Evolutionary conservation across 2,113 vertebrate species (phyloP), one percentile per base, ranked within the genome.

Genomic region (Brachyistius frenatus): DNA sequence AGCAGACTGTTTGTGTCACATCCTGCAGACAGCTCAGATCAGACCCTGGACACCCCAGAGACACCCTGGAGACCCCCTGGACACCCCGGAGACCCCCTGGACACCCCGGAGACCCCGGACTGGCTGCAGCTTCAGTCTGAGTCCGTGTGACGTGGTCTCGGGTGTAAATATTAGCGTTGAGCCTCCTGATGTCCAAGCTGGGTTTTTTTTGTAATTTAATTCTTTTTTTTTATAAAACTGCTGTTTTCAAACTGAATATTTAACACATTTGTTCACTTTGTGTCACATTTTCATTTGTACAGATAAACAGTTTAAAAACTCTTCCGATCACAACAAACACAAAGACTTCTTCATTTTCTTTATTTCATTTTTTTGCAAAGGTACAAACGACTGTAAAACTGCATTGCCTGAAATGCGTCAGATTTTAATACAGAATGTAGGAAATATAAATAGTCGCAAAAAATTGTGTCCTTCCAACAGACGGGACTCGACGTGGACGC

Each of bases 371-470:
- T 93, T 91, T 86, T 32, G 83, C 89, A 92, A 93, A 95, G 84
- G 74, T 96, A 92, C 94, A 92, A 93, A 95, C 93, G 30, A 47
- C 86, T 92, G 90, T 90, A 94, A 94, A 94, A 93, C 79, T 88
- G 84, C 81, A 91, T 85, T 90, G 90, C 91, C 93, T 90, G 78
- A 83, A 93, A 91, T 82, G 92, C 86, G 91, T 93, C 89, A 89
- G 83, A 88, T 80, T 70, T 75, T 89, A 88, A 86, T 71, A 91
- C 87, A 86, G 75, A 93, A 93, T 83, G 87, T 92, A 94, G 93
- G 87, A 94, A 93, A 94, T 93, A 95, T 95, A 94, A 93, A 93
- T 94, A 94, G 80, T 91, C 81, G 85, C 81, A 86, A 87, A 91
- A 23, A 90, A 67, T 76, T 50, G 81, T 79, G 89, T 88, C 93